These are phyloP conservation scores for Apocrypta bakeri DNA, from an alignment of 1,140 invertebrate species.

Conservation along the genomic window DNA sequence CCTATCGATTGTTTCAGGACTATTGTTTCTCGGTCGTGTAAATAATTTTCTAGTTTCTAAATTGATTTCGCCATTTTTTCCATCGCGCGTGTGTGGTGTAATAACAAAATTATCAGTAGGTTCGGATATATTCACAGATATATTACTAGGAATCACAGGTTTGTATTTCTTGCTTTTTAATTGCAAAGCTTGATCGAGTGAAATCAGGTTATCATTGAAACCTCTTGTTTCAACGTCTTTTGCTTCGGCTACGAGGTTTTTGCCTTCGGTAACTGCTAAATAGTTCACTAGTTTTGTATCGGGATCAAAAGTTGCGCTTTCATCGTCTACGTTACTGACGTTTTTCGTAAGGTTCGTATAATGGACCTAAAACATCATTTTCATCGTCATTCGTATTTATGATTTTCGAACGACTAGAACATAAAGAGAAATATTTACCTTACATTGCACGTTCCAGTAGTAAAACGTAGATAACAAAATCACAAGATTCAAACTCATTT, in stretches of 20 bases:
- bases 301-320: background rate
- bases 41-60: slow-evolving; percentile 23
- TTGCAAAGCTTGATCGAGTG: background rate
- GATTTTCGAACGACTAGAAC: too few relatives aligned
- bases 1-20: background rate
- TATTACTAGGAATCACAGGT: background rate
- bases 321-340: background rate
- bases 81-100: background rate
- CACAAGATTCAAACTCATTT: slow-evolving; percentile 7
- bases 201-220: background rate
- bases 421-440: slow-evolving; percentile 1
- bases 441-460: slow-evolving; percentile 7
- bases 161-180: background rate
- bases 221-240: background rate
- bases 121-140: background rate
- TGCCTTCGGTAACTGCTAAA: background rate
- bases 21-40: background rate
- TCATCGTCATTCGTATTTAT: too few relatives aligned
- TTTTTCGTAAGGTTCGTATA: too few relatives aligned
- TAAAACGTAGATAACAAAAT: slow-evolving; percentile 25
- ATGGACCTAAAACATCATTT: too few relatives aligned
- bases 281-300: background rate
- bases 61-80: background rate
- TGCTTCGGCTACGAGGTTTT: background rate
- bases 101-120: background rate